Base-by-base conservation (phyloP, 2,888 invertebrate genomes). In the Agonopterix heracliana region DNA sequence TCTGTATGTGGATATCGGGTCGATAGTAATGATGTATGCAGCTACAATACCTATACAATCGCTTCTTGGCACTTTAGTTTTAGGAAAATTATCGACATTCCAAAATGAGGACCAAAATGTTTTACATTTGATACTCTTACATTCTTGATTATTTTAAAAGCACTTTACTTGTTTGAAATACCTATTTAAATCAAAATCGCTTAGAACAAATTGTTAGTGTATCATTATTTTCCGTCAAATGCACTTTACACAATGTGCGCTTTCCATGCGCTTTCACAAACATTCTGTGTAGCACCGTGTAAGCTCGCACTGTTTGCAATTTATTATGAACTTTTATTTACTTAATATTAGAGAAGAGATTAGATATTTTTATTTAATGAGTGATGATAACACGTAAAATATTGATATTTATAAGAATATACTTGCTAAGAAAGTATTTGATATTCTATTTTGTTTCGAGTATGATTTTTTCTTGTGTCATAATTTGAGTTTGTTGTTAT, bases 301-400 rank as follows among this genome's bases (percentile, higher is more conserved):
- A 38, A 60, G 61, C 69, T 67, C 71, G 78, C 78, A 80, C 78
- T 67, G 68, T 81, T 78, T 78, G 79, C 83, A 78, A 79, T 81
- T 71, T 78, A 72, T 77, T 70, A 79, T 78, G 70, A 81, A 81
- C 73, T 74, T 63, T 52, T 48, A 48, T 74, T 75, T 82, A 81
- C 80, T 81, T 85, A 83, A 79, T 77, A 67, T 73, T 80, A 82
- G 80, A 68, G 68, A 78, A 80, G 85, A 85, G 83, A 87, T 85
- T 85, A 83, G 82, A 84, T 84, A 81, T 85, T 83, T 64, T 81
- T 85, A 83, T 85, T 84, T 80, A 80, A 81, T 77, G 83, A 82
- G 81, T 83, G 84, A 82, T 78, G 83, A 80, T 80, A 82, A 85
- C 79, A 78, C 72, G 70, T 79, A 80, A 77, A 66, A 74, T 75